phyloP scores from a whole-genome alignment of 2,113 vertebrate species.

The Gopherus flavomarginatus region DNA sequence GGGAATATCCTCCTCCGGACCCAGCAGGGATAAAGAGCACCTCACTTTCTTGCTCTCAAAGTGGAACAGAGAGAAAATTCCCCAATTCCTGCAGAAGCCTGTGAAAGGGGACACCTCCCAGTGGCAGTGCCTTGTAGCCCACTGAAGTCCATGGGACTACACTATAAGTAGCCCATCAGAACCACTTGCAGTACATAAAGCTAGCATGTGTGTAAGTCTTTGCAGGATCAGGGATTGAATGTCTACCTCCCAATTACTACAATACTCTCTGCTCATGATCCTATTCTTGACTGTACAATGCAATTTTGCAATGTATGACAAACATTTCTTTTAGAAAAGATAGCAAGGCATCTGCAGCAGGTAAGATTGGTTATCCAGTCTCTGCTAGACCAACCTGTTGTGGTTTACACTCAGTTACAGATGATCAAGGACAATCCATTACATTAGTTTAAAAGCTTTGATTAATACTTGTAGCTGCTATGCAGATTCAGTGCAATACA shows the following conservation, averaged over 20 bases:
- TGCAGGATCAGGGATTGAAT: not conserved
- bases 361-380: not conserved
- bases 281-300: not conserved
- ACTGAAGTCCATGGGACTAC: not conserved
- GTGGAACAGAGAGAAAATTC: not conserved
- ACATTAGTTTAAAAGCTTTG: slow-evolving; percentile 61
- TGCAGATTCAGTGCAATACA: slow-evolving; percentile 52
- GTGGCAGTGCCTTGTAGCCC: not conserved
- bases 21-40: not conserved
- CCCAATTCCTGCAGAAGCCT: not conserved
- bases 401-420: slow-evolving; percentile 28
- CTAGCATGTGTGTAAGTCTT: not conserved
- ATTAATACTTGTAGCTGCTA: slow-evolving; percentile 45
- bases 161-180: not conserved
- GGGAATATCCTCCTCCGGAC: not conserved
- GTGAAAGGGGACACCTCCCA: not conserved
- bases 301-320: not conserved
- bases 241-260: not conserved
- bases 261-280: not conserved
- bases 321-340: slow-evolving; percentile 11
- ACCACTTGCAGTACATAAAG: not conserved
- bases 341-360: not conserved
- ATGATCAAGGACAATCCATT: slow-evolving; percentile 59
- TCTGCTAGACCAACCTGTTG: not conserved
- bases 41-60: not conserved